A percentile compares a stretch with the other conserved stretches of the same genome.
phyloP scores from a whole-genome alignment of 2,797 vertebrate genomes.

The Poecilia picta region DNA sequence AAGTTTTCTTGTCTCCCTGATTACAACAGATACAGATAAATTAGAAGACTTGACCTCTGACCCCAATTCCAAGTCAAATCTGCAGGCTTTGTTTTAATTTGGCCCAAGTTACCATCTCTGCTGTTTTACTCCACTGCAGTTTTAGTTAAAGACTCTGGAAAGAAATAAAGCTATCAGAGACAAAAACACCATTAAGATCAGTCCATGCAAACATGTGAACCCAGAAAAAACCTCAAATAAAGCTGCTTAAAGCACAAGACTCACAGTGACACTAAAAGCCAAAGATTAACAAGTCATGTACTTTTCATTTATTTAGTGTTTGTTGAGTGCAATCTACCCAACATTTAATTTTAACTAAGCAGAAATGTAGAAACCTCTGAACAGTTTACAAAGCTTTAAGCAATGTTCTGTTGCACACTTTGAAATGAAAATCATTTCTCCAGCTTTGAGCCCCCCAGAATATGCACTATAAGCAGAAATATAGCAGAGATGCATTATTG shows the following conservation, averaged over 20 bases:
- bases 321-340: background rate
- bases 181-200: background rate
- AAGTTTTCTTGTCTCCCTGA: background rate
- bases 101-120: background rate
- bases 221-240: background rate
- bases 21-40: background rate
- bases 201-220: background rate
- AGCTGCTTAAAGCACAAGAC: background rate
- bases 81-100: background rate
- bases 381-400: background rate
- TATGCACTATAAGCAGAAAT: conserved; percentile 8
- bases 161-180: background rate
- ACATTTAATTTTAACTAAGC: background rate
- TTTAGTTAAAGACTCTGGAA: background rate
- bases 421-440: conserved; percentile 1
- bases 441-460: background rate
- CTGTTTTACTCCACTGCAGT: background rate
- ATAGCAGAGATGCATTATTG: conserved; percentile 3
- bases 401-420: background rate
- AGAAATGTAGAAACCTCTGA: background rate
- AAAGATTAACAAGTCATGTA: background rate
- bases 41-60: background rate
- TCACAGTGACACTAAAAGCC: background rate
- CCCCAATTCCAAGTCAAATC: background rate
- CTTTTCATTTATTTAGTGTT: background rate